phyloP scores from a whole-genome alignment of 2,888 invertebrate species.

The Heteropelma amictum region DNA sequence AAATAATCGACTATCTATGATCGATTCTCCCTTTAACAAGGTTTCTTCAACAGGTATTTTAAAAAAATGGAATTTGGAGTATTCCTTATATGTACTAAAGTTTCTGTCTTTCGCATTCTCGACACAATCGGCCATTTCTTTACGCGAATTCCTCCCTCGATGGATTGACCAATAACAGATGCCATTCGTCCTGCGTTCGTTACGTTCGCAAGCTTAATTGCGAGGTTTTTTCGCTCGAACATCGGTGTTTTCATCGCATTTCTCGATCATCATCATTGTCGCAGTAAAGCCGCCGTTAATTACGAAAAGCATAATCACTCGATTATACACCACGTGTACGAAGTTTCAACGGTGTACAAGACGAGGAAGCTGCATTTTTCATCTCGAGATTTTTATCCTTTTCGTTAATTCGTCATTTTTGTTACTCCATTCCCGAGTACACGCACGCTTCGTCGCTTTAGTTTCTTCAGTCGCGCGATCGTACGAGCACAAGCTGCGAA shows the following conservation, averaged over 20 bases:
- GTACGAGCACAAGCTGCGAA: constrained; percentile 3
- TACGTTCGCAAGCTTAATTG: constrained; percentile 51
- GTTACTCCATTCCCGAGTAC: constrained; percentile 9
- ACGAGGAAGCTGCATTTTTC: too few species aligned
- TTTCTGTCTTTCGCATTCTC: background rate
- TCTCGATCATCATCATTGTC: constrained; percentile 19
- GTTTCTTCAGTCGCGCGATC: constrained; percentile 7
- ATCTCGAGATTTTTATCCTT: constrained; percentile 1
- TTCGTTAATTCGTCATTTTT: constrained; percentile 9
- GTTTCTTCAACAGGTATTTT: background rate
- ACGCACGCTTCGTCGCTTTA: constrained; percentile 16
- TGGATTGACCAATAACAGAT: constrained; percentile 1
- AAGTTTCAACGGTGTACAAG: too few species aligned
- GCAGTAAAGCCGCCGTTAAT: constrained; percentile 50
- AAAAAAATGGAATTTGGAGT: too few species aligned
- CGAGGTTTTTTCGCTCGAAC: constrained; percentile 29
- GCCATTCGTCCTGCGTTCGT: constrained; percentile 47
- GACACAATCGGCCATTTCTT: background rate
- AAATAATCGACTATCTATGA: background rate
- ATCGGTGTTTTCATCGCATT: constrained; percentile 25
- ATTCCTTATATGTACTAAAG: background rate
- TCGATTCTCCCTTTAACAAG: background rate
- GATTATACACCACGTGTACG: too few species aligned
- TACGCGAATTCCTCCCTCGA: constrained; percentile 15
- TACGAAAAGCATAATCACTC: constrained; percentile 54